phyloP scores from a whole-genome alignment of 2,113 vertebrate species.

The Hyperoodon ampullatus region DNA sequence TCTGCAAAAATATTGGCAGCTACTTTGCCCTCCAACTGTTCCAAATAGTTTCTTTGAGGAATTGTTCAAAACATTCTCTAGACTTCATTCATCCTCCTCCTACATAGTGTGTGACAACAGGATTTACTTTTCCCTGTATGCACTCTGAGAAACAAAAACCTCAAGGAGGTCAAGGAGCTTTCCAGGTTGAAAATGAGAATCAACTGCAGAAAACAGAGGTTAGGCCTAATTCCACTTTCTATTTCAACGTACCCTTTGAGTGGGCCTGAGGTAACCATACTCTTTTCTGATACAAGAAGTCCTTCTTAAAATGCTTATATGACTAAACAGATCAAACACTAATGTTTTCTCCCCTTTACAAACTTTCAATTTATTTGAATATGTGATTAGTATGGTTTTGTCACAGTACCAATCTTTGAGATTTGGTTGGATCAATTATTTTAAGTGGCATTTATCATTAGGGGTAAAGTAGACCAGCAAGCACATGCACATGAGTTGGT shows the following conservation, averaged over 20 bases:
- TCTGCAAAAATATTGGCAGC: constrained; percentile 48
- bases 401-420: neutral
- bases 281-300: neutral
- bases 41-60: constrained; percentile 9
- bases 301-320: neutral
- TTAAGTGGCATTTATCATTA: constrained; percentile 33
- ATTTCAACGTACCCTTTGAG: neutral
- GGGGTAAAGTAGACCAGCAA: neutral
- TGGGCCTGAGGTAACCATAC: neutral
- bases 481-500: neutral
- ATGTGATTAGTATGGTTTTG: neutral
- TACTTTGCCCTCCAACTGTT: constrained; percentile 16
- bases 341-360: constrained; percentile 19
- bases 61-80: constrained; percentile 51
- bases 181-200: neutral
- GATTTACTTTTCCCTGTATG: neutral
- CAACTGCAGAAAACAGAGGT: neutral
- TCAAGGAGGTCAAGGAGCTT: neutral
- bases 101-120: neutral
- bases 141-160: neutral
- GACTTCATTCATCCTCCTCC: constrained; percentile 40
- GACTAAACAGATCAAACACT: constrained; percentile 26
- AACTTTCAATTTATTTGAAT: neutral
- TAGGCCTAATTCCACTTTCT: neutral
- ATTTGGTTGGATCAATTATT: neutral